Evolutionary conservation across 2,113 vertebrate genomes (phyloP), one percentile per base, ranked within the genome.

Genomic region (Barnardius zonarius): DNA sequence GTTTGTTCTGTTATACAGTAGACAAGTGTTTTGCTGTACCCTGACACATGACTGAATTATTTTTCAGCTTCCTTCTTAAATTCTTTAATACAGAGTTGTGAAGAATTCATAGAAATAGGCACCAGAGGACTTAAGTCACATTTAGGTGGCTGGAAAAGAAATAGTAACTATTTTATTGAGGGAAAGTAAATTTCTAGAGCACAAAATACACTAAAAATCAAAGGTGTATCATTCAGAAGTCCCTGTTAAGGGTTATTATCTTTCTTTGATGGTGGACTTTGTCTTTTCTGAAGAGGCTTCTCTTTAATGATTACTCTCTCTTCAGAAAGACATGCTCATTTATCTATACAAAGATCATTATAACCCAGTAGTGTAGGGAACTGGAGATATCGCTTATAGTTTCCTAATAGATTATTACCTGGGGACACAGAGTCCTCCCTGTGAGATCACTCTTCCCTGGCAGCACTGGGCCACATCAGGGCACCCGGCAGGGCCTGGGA

Each of bases 261-360:
- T 85, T 81, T 49, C 66, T 75, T 68, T 80, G 17, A 28, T 6
- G 2, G n/a, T 90, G 91, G 93, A 98, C 97, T 97, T 98, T 92
- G 96, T 4, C n/a, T 93, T 83, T 69, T 77, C 75, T 86, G 35
- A 70, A 62, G 76, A 33, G 39, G 20, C 37, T 91, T 13, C 59
- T 96, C 81, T 96, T 97, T 97, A 98, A 97, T 97, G 88, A 98
- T 97, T 98, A 79, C 59, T 95, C 88, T 59, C 75, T 66, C 66
- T 78, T 67, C 80, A 57, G 73, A 80, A 83, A 70, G 57, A 61
- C 69, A 11, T 46, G 48, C 33, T 70, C 69, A 55, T 41, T 92
- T 95, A 77, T 90, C 64, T 72, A 80, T 43, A 48, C 92, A 90
- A 81, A 55, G 86, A 46, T 90, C 64, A 66, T 64, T 57, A 75